A percentile compares a stretch with the other conserved stretches of the same genome.
phyloP scores from a whole-genome alignment of 2,888 invertebrate genomes.

The Lissonota sp. region DNA sequence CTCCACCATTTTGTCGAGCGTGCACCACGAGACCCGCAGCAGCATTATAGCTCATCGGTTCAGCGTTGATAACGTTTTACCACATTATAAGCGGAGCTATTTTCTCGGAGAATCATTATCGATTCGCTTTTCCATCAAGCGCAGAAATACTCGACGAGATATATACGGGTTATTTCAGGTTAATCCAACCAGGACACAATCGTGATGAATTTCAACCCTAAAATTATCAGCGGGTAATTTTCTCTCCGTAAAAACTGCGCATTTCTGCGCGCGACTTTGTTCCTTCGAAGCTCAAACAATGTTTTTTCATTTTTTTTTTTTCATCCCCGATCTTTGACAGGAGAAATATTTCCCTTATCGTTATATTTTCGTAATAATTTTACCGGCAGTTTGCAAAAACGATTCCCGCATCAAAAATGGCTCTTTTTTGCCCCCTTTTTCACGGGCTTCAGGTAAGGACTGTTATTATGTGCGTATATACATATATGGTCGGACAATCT shows the following conservation, averaged over 20 bases:
- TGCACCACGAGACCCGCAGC: neutral
- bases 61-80: slow-evolving; percentile 28
- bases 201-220: no score
- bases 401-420: no score
- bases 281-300: neutral
- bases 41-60: slow-evolving; percentile 1
- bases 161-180: neutral
- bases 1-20: slow-evolving; percentile 58
- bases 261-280: slow-evolving; percentile 22
- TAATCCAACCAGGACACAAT: no score
- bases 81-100: slow-evolving; percentile 14
- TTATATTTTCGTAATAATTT: slow-evolving; percentile 1
- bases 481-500: slow-evolving; percentile 22
- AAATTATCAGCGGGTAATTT: no score
- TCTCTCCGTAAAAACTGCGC: no score
- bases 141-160: slow-evolving; percentile 24
- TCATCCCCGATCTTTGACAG: neutral
- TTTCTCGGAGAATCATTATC: slow-evolving; percentile 46
- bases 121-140: slow-evolving; percentile 54
- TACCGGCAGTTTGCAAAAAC: neutral
- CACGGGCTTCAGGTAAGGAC: no score
- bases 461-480: no score
- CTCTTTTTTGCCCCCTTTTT: neutral
- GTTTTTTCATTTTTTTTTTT: neutral
- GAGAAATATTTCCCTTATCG: no score